These are phyloP conservation scores for Oscheius onirici DNA, from an alignment of 2,888 invertebrate genomes.

Conservation along the genomic window DNA sequence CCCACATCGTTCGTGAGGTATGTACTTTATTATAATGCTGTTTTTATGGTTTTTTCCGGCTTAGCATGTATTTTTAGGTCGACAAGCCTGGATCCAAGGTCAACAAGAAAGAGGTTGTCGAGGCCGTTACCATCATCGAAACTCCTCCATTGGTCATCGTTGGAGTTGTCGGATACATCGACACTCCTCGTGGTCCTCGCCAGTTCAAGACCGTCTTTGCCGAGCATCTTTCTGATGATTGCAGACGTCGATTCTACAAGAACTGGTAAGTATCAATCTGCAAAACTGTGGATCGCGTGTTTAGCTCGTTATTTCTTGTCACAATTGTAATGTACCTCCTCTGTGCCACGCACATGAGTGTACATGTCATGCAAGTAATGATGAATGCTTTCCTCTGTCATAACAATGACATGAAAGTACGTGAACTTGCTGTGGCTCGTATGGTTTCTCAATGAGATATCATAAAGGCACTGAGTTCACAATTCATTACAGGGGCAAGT, in stretches of 20 bases:
- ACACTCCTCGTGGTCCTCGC: constrained; percentile 95
- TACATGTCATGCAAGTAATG: constrained; percentile 17
- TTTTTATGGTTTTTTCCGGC: not conserved
- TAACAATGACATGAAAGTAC: constrained; percentile 55
- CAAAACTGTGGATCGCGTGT: constrained; percentile 4
- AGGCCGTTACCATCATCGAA: constrained; percentile 96
- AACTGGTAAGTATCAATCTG: constrained; percentile 84
- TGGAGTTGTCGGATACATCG: constrained; percentile 95
- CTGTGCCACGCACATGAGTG: constrained; percentile 31
- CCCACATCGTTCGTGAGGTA: constrained; percentile 94
- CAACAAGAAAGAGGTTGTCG: constrained; percentile 99
- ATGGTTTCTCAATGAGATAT: constrained; percentile 27
- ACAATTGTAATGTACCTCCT: constrained; percentile 27
- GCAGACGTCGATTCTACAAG: constrained; percentile 98
- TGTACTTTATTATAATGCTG: not conserved
- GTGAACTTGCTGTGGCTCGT: constrained; percentile 50
- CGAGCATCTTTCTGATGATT: constrained; percentile 97
- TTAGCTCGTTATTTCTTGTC: constrained; percentile 26
- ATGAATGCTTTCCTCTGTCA: constrained; percentile 51
- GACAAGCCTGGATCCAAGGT: constrained; percentile 81
- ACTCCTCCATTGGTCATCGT: constrained; percentile 97
- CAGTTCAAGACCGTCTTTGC: constrained; percentile 96
- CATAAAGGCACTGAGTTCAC: constrained; percentile 28
- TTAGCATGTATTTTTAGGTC: constrained; percentile 42
- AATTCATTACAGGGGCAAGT: constrained; percentile 85